These are phyloP conservation scores for Trichogramma evanescens DNA, from an alignment of 2,888 invertebrate species.

Conservation along the genomic window DNA sequence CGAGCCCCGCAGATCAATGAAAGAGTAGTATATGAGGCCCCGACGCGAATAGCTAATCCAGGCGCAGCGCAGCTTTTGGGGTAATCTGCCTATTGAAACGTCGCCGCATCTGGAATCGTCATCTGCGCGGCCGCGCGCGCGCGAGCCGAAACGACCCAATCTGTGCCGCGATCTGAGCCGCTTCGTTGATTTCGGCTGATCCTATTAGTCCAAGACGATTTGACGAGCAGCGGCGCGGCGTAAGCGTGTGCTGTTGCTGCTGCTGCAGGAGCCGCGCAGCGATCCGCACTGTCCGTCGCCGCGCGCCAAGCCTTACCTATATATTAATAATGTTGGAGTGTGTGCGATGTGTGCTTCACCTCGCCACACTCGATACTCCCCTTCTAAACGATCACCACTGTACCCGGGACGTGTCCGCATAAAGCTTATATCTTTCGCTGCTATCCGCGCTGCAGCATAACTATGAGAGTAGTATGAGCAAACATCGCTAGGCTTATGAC, in stretches of 20 bases:
- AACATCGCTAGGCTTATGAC: too few relatives aligned
- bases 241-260: constrained; percentile 29
- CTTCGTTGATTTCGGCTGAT: constrained; percentile 40
- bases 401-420: too few relatives aligned
- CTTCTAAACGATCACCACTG: too few relatives aligned
- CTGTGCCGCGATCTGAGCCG: constrained; percentile 38
- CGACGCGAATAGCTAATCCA: too few relatives aligned
- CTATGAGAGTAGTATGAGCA: too few relatives aligned
- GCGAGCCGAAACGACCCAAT: constrained; percentile 25
- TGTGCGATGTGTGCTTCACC: too few relatives aligned
- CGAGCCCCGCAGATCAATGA: too few relatives aligned
- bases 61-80: constrained; percentile 10
- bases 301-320: not conserved
- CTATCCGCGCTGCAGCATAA: too few relatives aligned
- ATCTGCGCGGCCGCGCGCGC: constrained; percentile 27
- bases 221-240: constrained; percentile 29
- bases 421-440: too few relatives aligned
- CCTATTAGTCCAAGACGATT: constrained; percentile 40
- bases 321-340: too few relatives aligned
- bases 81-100: constrained; percentile 39
- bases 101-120: constrained; percentile 37
- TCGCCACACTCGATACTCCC: too few relatives aligned
- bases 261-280: constrained; percentile 12
- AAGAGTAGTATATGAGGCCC: too few relatives aligned
- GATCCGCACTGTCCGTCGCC: not conserved